Base-by-base conservation (phyloP, 2,797 vertebrate genomes). In the Gorsachius magnificus region DNA sequence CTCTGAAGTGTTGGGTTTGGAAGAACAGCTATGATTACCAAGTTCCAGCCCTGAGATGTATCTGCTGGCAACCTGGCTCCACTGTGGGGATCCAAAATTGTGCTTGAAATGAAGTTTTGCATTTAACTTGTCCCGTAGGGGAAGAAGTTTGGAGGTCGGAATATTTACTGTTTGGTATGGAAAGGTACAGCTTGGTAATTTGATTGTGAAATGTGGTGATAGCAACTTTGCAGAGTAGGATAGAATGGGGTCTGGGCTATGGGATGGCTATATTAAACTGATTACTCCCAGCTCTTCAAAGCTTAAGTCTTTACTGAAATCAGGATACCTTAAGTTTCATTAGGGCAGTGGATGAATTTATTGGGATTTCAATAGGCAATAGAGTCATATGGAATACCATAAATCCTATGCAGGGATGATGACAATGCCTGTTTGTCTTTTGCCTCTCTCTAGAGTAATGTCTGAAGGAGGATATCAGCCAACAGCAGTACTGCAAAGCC, bases 1-100 rank as follows among this genome's bases (percentile, higher is more conserved):
- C 12, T 38, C 16, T 58, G 5, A 10, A 63, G 31, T 0, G 0
- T 11, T 10, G 2, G 3, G 1, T 74, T 46, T 70, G 69, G 14
- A 36, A 71, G 25, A 80, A 74, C 1, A 1, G 5, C 4, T 29
- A 2, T 33, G 14, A 18, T 66, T 0, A 1, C 12, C 20, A 7
- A 0, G 0, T 29, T 4, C 35, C 14, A 38, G 16, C 26, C 35
- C 35, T 71, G 29, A 41, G 33, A 74, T 54, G 21, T 1, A 0
- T 38, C 43, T 83, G 22, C 26, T 74, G 50, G 35, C 29, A 11
- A 1, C 22, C 28, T 50, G 31, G 15, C 5, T 58, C 20, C 17
- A 18, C 48, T 22, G 11, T 12, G 45, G 26, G 22, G 19, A 63
- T 35, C 18, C 31, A 38, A 46, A 46, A 29, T 21, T 51, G 25